phyloP scores from a whole-genome alignment of 2,113 vertebrate species.

The Dipodomys spectabilis region DNA sequence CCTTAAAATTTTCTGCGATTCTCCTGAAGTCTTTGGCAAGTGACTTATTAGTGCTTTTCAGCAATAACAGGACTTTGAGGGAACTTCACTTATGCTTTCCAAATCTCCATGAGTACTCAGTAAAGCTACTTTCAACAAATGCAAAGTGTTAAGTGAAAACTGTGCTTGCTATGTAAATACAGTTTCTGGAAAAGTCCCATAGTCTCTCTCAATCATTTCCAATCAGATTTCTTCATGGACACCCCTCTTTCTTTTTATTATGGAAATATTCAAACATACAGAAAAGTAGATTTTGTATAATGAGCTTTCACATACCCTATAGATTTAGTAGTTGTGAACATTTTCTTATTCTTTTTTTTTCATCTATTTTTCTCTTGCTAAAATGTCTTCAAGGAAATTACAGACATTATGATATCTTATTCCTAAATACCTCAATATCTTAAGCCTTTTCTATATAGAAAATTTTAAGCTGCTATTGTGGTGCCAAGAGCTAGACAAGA shows the following conservation, averaged over 20 bases:
- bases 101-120: constrained; percentile 14
- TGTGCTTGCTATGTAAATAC: constrained; percentile 31
- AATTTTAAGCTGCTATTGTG: constrained; percentile 40
- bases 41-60: constrained; percentile 41
- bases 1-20: constrained; percentile 23
- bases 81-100: not conserved
- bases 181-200: constrained; percentile 32
- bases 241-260: constrained; percentile 45
- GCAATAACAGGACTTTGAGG: constrained; percentile 11
- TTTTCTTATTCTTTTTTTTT: constrained; percentile 47
- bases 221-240: not conserved
- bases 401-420: constrained; percentile 31
- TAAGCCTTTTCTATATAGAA: constrained; percentile 36
- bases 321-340: constrained; percentile 62
- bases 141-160: not conserved
- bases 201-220: not conserved
- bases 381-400: constrained; percentile 63
- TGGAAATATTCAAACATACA: constrained; percentile 36
- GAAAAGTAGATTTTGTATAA: constrained; percentile 42
- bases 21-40: constrained; percentile 10
- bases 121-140: constrained; percentile 44
- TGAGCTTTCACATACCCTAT: constrained; percentile 14
- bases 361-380: constrained; percentile 44
- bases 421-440: constrained; percentile 32
- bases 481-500: not conserved